Conservation (phyloP, 2,888 invertebrate genomes). For the Spodoptera littoralis region DNA sequence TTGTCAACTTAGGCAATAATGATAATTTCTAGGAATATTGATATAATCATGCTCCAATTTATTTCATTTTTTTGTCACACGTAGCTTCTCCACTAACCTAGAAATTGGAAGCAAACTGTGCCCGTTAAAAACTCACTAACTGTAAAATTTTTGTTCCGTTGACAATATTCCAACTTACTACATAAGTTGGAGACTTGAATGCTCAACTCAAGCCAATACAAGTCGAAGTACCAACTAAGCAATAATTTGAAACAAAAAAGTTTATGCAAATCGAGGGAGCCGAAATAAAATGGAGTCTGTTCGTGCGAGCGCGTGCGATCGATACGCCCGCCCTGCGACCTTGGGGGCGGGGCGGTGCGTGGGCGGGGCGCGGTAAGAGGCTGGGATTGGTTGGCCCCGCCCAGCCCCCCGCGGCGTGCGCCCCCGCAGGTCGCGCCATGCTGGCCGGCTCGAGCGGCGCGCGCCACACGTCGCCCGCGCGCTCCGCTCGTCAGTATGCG, state of each 20-base stretch:
- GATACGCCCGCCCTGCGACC: slow-evolving; percentile 83
- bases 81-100: too few species aligned
- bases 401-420: slow-evolving; percentile 64
- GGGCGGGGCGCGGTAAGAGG: slow-evolving; percentile 84
- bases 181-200: slow-evolving; percentile 31
- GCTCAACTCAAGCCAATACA: slow-evolving; percentile 52
- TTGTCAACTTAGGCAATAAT: too few species aligned
- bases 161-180: slow-evolving; percentile 14
- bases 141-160: slow-evolving; percentile 4
- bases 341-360: slow-evolving; percentile 83
- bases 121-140: not conserved
- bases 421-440: slow-evolving; percentile 43
- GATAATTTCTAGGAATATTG: too few species aligned
- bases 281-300: slow-evolving; percentile 88
- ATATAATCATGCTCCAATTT: too few species aligned
- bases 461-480: slow-evolving; percentile 61
- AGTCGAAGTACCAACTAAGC: slow-evolving; percentile 63
- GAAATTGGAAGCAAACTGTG: too few species aligned
- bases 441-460: slow-evolving; percentile 54
- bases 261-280: slow-evolving; percentile 86
- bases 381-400: slow-evolving; percentile 80
- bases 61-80: too few species aligned
- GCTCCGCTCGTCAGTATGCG: slow-evolving; percentile 67
- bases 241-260: slow-evolving; percentile 83
- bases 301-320: slow-evolving; percentile 83